phyloP scores from a whole-genome alignment of 2,113 vertebrate genomes.

The Megaleporinus macrocephalus region DNA sequence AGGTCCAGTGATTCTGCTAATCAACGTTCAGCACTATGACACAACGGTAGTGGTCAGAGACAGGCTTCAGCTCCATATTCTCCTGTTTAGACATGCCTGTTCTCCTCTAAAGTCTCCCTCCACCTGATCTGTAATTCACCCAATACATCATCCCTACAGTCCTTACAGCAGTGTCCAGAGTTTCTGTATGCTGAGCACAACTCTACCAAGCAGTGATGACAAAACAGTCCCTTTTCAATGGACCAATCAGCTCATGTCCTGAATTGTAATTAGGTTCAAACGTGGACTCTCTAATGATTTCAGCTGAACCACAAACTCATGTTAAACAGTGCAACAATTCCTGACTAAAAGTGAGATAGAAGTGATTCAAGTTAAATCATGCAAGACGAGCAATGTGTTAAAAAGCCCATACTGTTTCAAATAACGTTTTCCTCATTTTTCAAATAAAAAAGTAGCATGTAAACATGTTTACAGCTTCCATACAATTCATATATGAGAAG shows the following conservation, averaged over 20 bases:
- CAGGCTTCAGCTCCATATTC: constrained; percentile 35
- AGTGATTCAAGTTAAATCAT: no score
- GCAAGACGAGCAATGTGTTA: no score
- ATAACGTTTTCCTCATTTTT: background rate
- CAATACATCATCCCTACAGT: background rate
- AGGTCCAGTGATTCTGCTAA: constrained; percentile 71
- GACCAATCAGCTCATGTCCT: no score
- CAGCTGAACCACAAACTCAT: no score
- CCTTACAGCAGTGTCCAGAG: background rate
- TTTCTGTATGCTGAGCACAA: background rate
- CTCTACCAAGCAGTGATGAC: background rate
- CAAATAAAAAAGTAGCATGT: background rate
- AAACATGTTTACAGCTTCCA: no score
- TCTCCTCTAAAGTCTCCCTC: background rate
- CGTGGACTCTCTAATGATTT: no score
- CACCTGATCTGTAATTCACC: background rate
- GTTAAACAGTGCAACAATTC: no score
- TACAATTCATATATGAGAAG: no score
- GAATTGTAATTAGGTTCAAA: no score
- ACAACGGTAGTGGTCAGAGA: constrained; percentile 55
- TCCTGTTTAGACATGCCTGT: background rate
- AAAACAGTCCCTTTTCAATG: background rate
- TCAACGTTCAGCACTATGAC: constrained; percentile 58
- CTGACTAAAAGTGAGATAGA: no score
- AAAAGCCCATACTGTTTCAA: no score